Percentiles rank a stretch among this genome's conserved stretches.
phyloP scores from a whole-genome alignment of 2,888 invertebrate species.

The Temnothorax ravouxi region DNA sequence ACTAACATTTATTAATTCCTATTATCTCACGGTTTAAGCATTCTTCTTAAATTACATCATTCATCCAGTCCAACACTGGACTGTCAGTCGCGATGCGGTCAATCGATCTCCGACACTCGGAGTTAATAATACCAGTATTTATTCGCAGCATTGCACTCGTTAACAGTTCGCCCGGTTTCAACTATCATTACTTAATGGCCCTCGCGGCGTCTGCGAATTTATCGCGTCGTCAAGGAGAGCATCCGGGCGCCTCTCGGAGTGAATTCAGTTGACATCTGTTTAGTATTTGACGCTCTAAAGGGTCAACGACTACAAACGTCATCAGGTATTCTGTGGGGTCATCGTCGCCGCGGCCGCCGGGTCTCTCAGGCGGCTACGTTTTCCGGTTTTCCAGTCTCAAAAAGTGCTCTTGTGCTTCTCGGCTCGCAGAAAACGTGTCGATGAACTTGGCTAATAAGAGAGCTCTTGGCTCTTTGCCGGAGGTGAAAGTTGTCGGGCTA shows the following conservation, averaged over 20 bases:
- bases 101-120: constrained; percentile 49
- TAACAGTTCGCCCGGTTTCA: constrained; percentile 32
- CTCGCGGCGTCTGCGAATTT: constrained; percentile 49
- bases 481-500: constrained; percentile 26
- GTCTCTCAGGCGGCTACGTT: neutral
- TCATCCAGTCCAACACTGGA: neutral
- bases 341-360: constrained; percentile 9
- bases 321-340: constrained; percentile 55
- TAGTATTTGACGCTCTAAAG: constrained; percentile 57
- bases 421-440: constrained; percentile 5
- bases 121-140: constrained; percentile 55
- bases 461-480: neutral
- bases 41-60: neutral
- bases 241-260: constrained; percentile 37
- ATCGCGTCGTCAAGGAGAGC: constrained; percentile 60
- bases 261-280: constrained; percentile 69
- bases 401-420: neutral
- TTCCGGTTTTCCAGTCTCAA: constrained; percentile 1
- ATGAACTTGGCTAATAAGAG: constrained; percentile 6
- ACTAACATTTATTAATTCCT: neutral
- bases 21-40: neutral
- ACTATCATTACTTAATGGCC: constrained; percentile 28
- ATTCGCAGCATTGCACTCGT: constrained; percentile 34
- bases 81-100: constrained; percentile 23
- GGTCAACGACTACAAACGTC: constrained; percentile 57